A percentile compares a stretch with the other conserved stretches of the same genome.
These are phyloP conservation scores for Matsumyia berberina DNA, from an alignment of 2,888 invertebrate genomes.

Conservation along the genomic window DNA sequence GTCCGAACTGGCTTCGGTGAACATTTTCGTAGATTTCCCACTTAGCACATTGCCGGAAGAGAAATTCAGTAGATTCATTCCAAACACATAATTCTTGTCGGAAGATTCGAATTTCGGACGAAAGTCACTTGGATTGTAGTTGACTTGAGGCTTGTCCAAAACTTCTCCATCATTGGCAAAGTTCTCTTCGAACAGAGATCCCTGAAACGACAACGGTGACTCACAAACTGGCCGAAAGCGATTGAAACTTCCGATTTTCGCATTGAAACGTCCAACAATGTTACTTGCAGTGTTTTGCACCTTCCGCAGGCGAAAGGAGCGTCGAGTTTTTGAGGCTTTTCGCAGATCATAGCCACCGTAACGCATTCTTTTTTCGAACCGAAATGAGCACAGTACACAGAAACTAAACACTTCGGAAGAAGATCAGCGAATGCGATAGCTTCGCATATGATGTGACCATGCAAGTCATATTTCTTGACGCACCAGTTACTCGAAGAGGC, in stretches of 20 bases:
- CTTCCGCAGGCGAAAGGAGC: constrained; percentile 81
- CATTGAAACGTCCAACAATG: constrained; percentile 81
- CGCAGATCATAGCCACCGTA: constrained; percentile 83
- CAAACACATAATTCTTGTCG: constrained; percentile 81
- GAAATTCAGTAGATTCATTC: constrained; percentile 81
- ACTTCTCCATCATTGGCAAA: constrained; percentile 27
- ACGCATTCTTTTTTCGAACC: constrained; percentile 80
- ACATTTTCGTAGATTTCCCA: constrained; percentile 80
- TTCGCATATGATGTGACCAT: constrained; percentile 51
- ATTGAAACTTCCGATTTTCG: constrained; percentile 80
- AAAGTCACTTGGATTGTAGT: constrained; percentile 81
- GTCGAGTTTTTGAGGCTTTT: constrained; percentile 82
- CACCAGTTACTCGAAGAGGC: constrained; percentile 61
- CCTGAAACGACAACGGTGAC: constrained; percentile 83
- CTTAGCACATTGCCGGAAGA: constrained; percentile 81
- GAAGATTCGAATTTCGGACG: constrained; percentile 78
- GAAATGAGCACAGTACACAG: constrained; percentile 29
- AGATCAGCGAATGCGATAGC: constrained; percentile 66
- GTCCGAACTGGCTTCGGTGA: constrained; percentile 70
- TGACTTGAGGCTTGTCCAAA: constrained; percentile 18
- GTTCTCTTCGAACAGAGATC: constrained; percentile 81
- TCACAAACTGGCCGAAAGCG: constrained; percentile 79
- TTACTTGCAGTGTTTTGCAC: constrained; percentile 82
- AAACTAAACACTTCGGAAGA: constrained; percentile 50
- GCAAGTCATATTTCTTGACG: constrained; percentile 66